These are phyloP conservation scores for Bergia sp. DNA, from an alignment of 92 coral and sea anemone genomes.

Conservation along the genomic window DNA sequence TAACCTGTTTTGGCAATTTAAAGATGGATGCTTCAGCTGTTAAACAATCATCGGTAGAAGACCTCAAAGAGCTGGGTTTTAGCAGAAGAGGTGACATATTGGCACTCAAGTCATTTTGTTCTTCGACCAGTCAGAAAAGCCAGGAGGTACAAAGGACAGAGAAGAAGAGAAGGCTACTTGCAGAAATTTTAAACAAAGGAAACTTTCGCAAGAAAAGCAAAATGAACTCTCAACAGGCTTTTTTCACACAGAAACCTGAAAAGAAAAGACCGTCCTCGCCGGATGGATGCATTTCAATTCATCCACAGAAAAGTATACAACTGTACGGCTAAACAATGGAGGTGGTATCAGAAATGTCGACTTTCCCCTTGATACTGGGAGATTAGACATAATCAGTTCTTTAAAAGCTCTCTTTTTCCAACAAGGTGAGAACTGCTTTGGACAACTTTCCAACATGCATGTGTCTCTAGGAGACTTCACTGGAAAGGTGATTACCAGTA, in stretches of 20 bases:
- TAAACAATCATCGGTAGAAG: no score
- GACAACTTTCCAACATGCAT: constrained; percentile 28
- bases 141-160: no score
- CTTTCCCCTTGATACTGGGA: constrained; percentile 24
- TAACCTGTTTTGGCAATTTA: no score
- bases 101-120: background rate
- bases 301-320: background rate
- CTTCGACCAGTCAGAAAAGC: no score
- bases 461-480: constrained; percentile 43
- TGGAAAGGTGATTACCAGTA: constrained; percentile 9
- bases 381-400: constrained; percentile 10
- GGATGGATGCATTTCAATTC: background rate
- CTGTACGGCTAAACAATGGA: constrained; percentile 1
- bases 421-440: constrained; percentile 27
- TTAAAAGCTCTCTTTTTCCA: constrained; percentile 20
- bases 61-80: no score
- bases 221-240: no score
- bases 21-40: no score
- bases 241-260: background rate
- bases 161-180: no score
- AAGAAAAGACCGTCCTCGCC: background rate
- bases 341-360: constrained; percentile 10
- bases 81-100: background rate
- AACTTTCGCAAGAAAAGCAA: no score
- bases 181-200: no score